Conservation (phyloP, 2,888 invertebrate genomes). For the Epirrhoe tristata region DNA sequence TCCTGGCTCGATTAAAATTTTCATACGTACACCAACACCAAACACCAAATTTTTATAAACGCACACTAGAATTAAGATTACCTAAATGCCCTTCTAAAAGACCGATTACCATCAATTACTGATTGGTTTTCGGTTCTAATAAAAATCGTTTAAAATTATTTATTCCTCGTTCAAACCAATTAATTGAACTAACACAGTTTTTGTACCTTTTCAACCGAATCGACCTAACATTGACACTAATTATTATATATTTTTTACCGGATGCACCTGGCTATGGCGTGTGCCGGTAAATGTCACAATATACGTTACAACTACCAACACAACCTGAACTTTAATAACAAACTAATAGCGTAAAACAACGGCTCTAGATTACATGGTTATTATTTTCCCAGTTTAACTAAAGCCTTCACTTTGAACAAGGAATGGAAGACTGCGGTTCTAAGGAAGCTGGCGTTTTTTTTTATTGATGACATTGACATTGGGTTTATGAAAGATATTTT, state of each 20-base stretch:
- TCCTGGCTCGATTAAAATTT: no score
- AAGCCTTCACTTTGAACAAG: background rate
- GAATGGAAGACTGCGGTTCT: background rate
- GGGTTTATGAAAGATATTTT: background rate
- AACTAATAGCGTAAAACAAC: background rate
- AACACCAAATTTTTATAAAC: no score
- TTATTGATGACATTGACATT: conserved; percentile 24
- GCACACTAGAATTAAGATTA: no score
- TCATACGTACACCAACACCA: no score
- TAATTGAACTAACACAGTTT: conserved; percentile 13
- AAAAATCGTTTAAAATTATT: conserved; percentile 9
- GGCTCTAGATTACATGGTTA: conserved; percentile 9
- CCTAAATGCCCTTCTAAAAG: no score
- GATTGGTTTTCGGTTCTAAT: background rate
- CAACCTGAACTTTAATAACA: conserved; percentile 8
- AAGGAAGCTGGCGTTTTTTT: conserved; percentile 7
- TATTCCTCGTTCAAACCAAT: conserved; percentile 6
- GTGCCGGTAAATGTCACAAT: conserved; percentile 47
- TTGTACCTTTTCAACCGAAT: conserved; percentile 35
- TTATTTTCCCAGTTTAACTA: background rate
- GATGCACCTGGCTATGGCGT: conserved; percentile 49
- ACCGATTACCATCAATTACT: no score
- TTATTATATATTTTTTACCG: conserved; percentile 44
- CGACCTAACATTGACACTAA: conserved; percentile 42
- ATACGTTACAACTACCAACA: conserved; percentile 39